These are phyloP conservation scores for Periplaneta americana DNA, from an alignment of 1,140 invertebrate species.

Conservation along the genomic window DNA sequence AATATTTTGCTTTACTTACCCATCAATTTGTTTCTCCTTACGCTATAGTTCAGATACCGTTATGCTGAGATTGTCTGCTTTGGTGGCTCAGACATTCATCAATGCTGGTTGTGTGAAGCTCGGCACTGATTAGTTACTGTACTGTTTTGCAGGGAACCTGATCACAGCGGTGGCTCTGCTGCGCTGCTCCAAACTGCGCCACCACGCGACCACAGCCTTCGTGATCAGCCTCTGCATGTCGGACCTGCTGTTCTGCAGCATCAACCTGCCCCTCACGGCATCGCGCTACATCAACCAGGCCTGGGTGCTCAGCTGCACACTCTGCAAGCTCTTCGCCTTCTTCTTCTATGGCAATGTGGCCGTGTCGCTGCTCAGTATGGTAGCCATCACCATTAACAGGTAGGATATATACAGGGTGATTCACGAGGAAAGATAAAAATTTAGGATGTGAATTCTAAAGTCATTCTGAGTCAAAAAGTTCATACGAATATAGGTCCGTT, in stretches of 20 bases:
- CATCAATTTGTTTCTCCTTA: no score
- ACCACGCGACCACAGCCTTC: conserved; percentile 81
- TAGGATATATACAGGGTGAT: no score
- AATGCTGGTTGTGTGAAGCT: no score
- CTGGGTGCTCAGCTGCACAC: conserved; percentile 72
- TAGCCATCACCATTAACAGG: conserved; percentile 85
- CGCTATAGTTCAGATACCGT: no score
- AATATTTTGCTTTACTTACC: no score
- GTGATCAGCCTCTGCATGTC: conserved; percentile 80
- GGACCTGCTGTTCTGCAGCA: conserved; percentile 76
- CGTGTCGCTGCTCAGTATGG: conserved; percentile 81
- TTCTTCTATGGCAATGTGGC: conserved; percentile 88
- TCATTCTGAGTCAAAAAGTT: no score
- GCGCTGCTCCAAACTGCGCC: conserved; percentile 66
- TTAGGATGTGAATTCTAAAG: no score
- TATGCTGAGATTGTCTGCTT: no score
- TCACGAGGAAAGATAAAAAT: no score
- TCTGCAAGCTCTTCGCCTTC: conserved; percentile 81
- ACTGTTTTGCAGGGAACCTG: conserved; percentile 70
- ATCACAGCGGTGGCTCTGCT: conserved; percentile 71
- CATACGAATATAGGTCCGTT: no score
- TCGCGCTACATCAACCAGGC: conserved; percentile 72
- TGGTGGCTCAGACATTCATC: no score
- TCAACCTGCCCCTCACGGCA: conserved; percentile 80
- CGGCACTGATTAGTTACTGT: no score